Evolutionary conservation across 2,113 vertebrate genomes (phyloP).

Genomic region (Heterocephalus glaber): DNA sequence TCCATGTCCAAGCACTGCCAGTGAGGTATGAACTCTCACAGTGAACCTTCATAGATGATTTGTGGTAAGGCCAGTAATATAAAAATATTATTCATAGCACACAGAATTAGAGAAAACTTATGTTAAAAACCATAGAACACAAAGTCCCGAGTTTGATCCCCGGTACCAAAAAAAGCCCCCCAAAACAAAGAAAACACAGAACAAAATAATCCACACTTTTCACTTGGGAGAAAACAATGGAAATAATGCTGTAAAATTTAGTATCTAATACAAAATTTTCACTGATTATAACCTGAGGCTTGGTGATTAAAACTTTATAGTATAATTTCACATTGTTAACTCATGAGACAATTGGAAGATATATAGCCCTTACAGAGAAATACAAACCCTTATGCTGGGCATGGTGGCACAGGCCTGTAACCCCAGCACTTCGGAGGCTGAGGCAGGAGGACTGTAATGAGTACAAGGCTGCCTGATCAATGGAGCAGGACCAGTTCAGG

Average conservation of each 20-base stretch:
- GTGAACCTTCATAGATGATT: slow-evolving; percentile 37
- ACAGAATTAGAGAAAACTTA: slow-evolving; percentile 59
- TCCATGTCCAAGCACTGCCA: not conserved
- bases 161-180: too few species aligned
- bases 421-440: not conserved
- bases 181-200: too few species aligned
- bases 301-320: slow-evolving; percentile 32
- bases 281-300: slow-evolving; percentile 44
- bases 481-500: not conserved
- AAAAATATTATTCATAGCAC: slow-evolving; percentile 39
- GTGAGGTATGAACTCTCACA: slow-evolving; percentile 14
- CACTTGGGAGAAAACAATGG: slow-evolving; percentile 24
- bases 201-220: slow-evolving; percentile 47
- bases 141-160: too few species aligned
- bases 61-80: slow-evolving; percentile 17
- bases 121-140: slow-evolving; percentile 38
- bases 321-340: slow-evolving; percentile 51
- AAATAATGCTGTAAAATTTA: slow-evolving; percentile 53
- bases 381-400: not conserved
- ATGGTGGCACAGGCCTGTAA: not conserved
- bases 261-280: slow-evolving; percentile 25
- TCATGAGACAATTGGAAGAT: slow-evolving; percentile 51
- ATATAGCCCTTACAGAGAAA: not conserved
- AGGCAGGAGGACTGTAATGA: not conserved
- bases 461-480: not conserved